Conservation (phyloP, 2,113 vertebrate species). For the Tor tambroides region DNA sequence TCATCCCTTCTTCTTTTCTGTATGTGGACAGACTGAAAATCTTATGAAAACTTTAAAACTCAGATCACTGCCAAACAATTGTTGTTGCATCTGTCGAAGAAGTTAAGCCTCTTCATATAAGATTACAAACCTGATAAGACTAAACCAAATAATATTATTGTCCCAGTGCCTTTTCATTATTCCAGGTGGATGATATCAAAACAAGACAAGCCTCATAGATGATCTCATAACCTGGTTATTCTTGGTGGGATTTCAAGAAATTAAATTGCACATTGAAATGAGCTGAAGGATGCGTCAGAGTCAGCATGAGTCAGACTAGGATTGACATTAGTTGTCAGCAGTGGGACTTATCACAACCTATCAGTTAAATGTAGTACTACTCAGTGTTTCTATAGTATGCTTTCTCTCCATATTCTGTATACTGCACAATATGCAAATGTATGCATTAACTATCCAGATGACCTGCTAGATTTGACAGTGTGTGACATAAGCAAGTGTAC, state of each 20-base stretch:
- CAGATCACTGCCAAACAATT: not conserved
- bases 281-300: not conserved
- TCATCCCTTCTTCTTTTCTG: not conserved
- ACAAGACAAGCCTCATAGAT: not conserved
- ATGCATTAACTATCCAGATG: not conserved
- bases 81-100: not conserved
- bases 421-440: not conserved
- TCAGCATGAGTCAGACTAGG: not conserved
- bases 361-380: not conserved
- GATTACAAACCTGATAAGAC: not conserved
- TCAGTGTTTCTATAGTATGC: not conserved
- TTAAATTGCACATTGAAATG: not conserved
- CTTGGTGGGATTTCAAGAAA: not conserved
- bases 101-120: not conserved
- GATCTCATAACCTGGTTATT: not conserved
- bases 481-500: not conserved
- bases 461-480: not conserved
- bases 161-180: not conserved
- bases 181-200: not conserved
- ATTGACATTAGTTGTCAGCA: not conserved
- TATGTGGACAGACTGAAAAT: not conserved
- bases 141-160: not conserved
- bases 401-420: not conserved
- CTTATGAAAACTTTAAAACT: not conserved
- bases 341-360: not conserved